Evolutionary conservation across 2,888 invertebrate species (phyloP).

Genomic region (Eugnorisma glareosa): DNA sequence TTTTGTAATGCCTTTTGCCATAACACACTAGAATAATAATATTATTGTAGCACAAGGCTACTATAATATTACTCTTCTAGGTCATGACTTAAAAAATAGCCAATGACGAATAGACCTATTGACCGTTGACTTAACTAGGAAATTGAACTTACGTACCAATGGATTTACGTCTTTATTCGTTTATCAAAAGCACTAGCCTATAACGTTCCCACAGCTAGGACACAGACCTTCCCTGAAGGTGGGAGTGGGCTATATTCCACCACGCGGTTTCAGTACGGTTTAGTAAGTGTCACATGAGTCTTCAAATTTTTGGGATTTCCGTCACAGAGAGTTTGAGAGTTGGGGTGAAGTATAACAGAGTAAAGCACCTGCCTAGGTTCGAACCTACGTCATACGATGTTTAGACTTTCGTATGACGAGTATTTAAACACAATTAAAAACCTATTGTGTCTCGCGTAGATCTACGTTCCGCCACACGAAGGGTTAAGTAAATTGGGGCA

Average conservation of each 20-base stretch:
- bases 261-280: not conserved
- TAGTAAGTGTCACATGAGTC: not conserved
- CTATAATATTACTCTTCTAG: too few species aligned
- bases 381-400: not conserved
- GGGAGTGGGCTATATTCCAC: not conserved
- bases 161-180: not conserved
- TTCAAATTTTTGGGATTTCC: not conserved
- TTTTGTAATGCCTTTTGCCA: not conserved
- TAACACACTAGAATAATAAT: not conserved
- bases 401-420: too few species aligned
- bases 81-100: slow-evolving; percentile 37
- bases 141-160: not conserved
- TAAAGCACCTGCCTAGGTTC: not conserved
- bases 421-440: too few species aligned
- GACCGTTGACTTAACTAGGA: not conserved
- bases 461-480: too few species aligned
- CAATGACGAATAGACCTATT: slow-evolving; percentile 18
- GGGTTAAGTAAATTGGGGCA: not conserved
- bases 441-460: too few species aligned
- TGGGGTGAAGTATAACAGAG: not conserved
- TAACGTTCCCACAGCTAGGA: not conserved
- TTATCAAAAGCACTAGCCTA: not conserved
- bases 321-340: not conserved
- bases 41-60: slow-evolving; percentile 20
- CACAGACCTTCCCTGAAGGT: not conserved